Evolutionary conservation across 2,888 invertebrate genomes (phyloP), one percentile per base, ranked within the genome.

Genomic region (Oligia fasciuncula): DNA sequence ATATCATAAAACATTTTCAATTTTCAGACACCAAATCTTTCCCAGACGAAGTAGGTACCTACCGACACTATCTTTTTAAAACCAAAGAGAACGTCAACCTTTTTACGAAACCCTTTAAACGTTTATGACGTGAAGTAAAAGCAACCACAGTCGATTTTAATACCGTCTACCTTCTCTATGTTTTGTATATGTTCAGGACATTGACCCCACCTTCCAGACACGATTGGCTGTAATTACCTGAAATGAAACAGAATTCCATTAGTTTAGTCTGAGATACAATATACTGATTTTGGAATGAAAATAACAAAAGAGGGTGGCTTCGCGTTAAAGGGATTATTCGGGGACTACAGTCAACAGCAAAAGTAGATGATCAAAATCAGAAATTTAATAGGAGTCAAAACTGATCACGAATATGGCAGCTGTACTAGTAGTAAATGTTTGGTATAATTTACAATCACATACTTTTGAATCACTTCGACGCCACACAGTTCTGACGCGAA

Each of bases 231-330:
- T 86, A 85, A 86, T 85, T 85, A 85, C 85, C 85, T 85, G 87
- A 77, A 85, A 85, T 87, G 73, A 87, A 85, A 85, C 74, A 85
- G 68, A 87, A 80, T 5, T 67, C n/a, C 9, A 40, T 87, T 84
- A 86, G 63, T 46, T 70, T 57, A 29, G 74, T 86, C 67, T 86
- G 71, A 6, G 60, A 83, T 69, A 77, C 67, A 14, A 66, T 86
- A 68, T 54, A 72, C 63, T 43, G 70, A 83, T 86, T 82, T 69
- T 63, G 6, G 29, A 5, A 51, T 72, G 8, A 29, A 60, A 49
- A n/a, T 51, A 46, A 40, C 77, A 66, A 62, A 71, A n/a, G 23
- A 35, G 14, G 23, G 1, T 35, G 11, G 17, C 23, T 60, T n/a
- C 2, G 23, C 2, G 19, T 14, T 14, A 51, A 9, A 51, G 2